Conservation (phyloP, 1,140 invertebrate genomes). For the Periplaneta americana region DNA sequence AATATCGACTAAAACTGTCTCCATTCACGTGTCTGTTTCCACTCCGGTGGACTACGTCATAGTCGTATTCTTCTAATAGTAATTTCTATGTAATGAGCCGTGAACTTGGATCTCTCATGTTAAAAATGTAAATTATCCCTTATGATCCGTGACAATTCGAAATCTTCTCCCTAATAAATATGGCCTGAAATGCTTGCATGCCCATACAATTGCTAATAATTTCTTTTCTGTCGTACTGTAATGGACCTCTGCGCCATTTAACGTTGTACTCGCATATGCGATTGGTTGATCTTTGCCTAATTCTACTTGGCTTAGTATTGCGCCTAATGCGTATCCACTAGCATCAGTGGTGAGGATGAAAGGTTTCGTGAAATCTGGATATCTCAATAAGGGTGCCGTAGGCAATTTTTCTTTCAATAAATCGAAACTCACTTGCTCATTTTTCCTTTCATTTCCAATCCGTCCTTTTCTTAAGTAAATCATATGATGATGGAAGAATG, state of each 20-base stretch:
- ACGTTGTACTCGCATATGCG: constrained; percentile 12
- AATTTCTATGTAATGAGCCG: constrained; percentile 19
- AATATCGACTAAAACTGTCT: no score
- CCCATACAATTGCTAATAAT: no score
- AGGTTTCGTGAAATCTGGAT: constrained; percentile 17
- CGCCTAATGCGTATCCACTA: constrained; percentile 5
- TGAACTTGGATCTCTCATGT: constrained; percentile 20
- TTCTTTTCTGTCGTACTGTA: constrained; percentile 31
- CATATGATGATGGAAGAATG: no score
- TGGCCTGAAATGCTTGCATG: constrained; percentile 20
- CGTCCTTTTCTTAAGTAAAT: no score
- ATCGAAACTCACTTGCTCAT: no score
- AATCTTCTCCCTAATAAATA: constrained; percentile 33
- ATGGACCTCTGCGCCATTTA: constrained; percentile 23
- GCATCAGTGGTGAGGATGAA: constrained; percentile 18
- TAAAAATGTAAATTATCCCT: constrained; percentile 8
- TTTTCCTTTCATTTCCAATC: no score
- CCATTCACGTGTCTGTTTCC: constrained; percentile 34
- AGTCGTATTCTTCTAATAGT: no score
- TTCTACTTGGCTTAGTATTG: constrained; percentile 14
- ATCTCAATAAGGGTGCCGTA: neutral
- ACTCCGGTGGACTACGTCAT: constrained; percentile 31
- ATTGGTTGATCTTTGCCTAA: constrained; percentile 12
- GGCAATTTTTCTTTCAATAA: constrained; percentile 12
- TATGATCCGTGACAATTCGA: constrained; percentile 27